Evolutionary conservation across 2,113 vertebrate genomes (phyloP).

Genomic region (Vombatus ursinus): DNA sequence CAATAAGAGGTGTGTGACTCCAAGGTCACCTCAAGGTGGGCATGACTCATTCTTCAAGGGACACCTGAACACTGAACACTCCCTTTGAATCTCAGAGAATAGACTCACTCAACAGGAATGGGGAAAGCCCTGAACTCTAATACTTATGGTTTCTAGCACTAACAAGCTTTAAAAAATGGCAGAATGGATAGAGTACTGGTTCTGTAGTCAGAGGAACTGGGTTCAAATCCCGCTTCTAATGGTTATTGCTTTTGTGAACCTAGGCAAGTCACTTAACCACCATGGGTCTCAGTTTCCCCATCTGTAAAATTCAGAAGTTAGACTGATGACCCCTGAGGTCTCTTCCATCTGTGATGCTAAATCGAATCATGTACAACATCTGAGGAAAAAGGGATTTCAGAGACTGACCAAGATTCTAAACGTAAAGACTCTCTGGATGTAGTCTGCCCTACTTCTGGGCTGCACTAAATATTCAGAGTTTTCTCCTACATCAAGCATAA

Average conservation of each 20-base stretch:
- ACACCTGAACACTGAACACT: background rate
- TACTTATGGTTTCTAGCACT: background rate
- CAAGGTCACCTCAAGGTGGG: slow-evolving; percentile 51
- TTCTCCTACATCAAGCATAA: background rate
- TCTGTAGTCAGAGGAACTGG: background rate
- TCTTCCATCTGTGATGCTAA: background rate
- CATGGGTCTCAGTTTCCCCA: background rate
- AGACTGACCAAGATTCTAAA: background rate
- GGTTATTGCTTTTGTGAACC: background rate
- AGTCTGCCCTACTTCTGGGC: background rate
- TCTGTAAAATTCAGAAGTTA: background rate
- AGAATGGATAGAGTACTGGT: background rate
- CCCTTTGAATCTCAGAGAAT: background rate
- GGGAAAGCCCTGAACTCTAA: background rate
- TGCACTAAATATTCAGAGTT: background rate
- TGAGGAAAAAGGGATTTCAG: background rate
- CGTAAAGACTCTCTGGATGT: background rate
- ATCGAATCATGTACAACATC: background rate
- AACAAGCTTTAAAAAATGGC: background rate
- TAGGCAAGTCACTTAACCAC: background rate
- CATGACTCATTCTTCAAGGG: background rate
- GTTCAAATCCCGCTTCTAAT: background rate
- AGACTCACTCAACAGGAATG: background rate
- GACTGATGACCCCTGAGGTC: background rate
- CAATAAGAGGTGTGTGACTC: background rate